phyloP scores from a whole-genome alignment of 1,140 invertebrate genomes.

The Drosophila sp. region DNA sequence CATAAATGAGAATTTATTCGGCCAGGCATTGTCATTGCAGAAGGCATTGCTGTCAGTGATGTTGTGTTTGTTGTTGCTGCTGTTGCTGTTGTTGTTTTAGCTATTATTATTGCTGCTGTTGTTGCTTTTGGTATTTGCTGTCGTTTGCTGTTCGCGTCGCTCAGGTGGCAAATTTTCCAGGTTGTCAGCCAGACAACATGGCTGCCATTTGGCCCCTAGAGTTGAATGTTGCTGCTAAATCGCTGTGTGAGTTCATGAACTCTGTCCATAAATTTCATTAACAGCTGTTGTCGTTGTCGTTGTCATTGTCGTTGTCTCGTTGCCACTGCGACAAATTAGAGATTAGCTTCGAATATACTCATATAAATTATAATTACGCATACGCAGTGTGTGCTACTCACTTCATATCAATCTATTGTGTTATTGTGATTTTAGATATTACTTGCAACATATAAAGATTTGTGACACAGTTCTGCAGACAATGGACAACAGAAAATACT shows the following conservation, averaged over 20 bases:
- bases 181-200: slow-evolving; percentile 33
- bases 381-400: slow-evolving; percentile 52
- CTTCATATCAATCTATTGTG: slow-evolving; percentile 10
- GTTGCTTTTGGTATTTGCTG: slow-evolving; percentile 34
- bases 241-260: slow-evolving; percentile 64
- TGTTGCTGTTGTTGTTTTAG: slow-evolving; percentile 30
- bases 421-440: slow-evolving; percentile 27
- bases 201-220: slow-evolving; percentile 36
- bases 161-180: slow-evolving; percentile 77
- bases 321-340: slow-evolving; percentile 48
- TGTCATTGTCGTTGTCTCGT: slow-evolving; percentile 19
- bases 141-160: slow-evolving; percentile 42
- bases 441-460: slow-evolving; percentile 37
- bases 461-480: slow-evolving; percentile 59
- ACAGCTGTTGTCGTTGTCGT: slow-evolving; percentile 60
- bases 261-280: slow-evolving; percentile 79
- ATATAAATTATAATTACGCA: slow-evolving; percentile 79
- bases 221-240: slow-evolving; percentile 31
- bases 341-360: slow-evolving; percentile 72
- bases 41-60: slow-evolving; percentile 15
- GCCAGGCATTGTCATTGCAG: slow-evolving; percentile 74
- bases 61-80: slow-evolving; percentile 48
- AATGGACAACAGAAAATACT: slow-evolving; percentile 66
- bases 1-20: slow-evolving; percentile 83
- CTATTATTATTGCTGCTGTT: slow-evolving; percentile 28